Evolutionary conservation across 2,797 vertebrate genomes (phyloP).

Genomic region (Erpetoichthys calabaricus): DNA sequence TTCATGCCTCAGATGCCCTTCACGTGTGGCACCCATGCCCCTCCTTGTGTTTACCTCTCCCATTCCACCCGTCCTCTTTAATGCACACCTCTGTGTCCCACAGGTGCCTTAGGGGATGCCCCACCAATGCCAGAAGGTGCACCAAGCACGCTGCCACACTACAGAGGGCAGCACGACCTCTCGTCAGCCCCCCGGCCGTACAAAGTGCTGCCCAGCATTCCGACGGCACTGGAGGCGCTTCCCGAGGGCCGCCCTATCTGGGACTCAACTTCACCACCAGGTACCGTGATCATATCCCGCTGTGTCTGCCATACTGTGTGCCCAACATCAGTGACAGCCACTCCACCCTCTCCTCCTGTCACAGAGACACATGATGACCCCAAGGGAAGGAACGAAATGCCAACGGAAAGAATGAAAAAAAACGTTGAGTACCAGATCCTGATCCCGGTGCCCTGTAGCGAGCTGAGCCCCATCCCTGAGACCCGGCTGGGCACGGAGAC

Average conservation of each 20-base stretch:
- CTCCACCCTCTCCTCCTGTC: too few relatives aligned
- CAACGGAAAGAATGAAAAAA: conserved; percentile 11
- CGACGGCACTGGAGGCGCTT: conserved; percentile 12
- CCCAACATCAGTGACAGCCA: too few relatives aligned
- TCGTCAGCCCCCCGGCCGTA: conserved; percentile 25
- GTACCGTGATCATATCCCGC: conserved; percentile 22
- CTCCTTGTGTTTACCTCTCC: too few relatives aligned
- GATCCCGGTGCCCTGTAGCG: conserved; percentile 15
- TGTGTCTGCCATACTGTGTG: conserved; percentile 16
- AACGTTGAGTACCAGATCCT: conserved; percentile 16
- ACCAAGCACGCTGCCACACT: conserved; percentile 15
- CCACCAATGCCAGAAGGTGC: conserved; percentile 23
- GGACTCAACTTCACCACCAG: neutral
- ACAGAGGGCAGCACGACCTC: conserved; percentile 30
- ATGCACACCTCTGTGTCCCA: conserved; percentile 7
- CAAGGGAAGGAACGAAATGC: too few relatives aligned
- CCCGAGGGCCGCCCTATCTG: conserved; percentile 5
- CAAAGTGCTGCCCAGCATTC: conserved; percentile 6
- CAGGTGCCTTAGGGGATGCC: conserved; percentile 28
- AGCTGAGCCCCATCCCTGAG: conserved; percentile 22
- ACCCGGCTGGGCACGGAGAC: conserved; percentile 14
- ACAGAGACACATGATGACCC: too few relatives aligned
- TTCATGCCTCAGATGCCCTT: too few relatives aligned
- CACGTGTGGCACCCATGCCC: too few relatives aligned
- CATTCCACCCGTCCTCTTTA: too few relatives aligned